Base-by-base conservation (phyloP, 2,888 invertebrate species). In the Ptychoptera contaminata region DNA sequence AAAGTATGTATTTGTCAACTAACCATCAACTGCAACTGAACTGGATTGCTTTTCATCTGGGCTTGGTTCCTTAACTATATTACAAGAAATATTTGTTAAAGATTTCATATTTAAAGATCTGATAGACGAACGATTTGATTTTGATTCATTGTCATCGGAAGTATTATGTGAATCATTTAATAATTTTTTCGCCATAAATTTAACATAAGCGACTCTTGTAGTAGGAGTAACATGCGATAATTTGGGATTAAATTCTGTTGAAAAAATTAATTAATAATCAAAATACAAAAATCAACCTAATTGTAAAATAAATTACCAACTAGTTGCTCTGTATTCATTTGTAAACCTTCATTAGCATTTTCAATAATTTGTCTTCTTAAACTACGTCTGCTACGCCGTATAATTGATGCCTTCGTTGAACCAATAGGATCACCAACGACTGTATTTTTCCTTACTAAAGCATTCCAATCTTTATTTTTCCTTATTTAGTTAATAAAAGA, bases 401-500 rank as follows among this genome's bases (percentile, higher is more conserved):
- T 70, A 45, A 76, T 65, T 0, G 79, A 78, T 50, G 83, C 82
- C 14, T 73, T 74, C 1, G 78, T 76, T 16, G 77, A 77, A 0
- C 88, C 90, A 52, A 90, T 90, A 0, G 86, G 90, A 65, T 90
- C 80, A 0, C 70, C 67, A 0, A 68, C 69, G 6, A 73, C 55
- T 0, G 83, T 84, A 53, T 77, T 83, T 50, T 77, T 76, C 6
- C 83, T 70, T 0, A 85, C 87, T 52, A 84, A 63, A 1, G 82
- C 82, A 60, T 90, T 90, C 90, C 90, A 90, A 56, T 90, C 85
- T 47, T 78, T 79, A 59, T 77, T 81, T 54, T 70, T 73, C 42
- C 70, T 42, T n/a, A 34, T 34, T 34, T 2, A n/a, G n/a, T n/a
- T n/a, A 23, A 23, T 23, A 5, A 23, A 5, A 23, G 7, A 23